phyloP scores from a whole-genome alignment of 2,888 invertebrate species.

The Agrotis ipsilon region DNA sequence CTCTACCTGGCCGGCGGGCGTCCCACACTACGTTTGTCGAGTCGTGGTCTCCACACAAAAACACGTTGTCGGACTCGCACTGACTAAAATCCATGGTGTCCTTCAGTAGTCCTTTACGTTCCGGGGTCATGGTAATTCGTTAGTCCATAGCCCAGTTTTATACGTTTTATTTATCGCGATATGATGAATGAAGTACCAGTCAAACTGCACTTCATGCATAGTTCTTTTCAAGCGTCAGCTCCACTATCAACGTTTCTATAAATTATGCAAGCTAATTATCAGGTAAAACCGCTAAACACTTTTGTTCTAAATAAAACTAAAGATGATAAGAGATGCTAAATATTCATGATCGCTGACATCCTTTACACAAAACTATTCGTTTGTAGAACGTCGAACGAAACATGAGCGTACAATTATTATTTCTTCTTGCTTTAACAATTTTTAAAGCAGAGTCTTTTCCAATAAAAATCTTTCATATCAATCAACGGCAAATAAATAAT shows the following conservation, averaged over 20 bases:
- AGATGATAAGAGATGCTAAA: slow-evolving; percentile 34
- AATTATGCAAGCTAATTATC: slow-evolving; percentile 48
- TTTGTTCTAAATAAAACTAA: slow-evolving; percentile 28
- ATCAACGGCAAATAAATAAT: slow-evolving; percentile 36
- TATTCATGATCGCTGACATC: slow-evolving; percentile 35
- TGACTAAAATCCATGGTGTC: no score
- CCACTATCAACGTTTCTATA: slow-evolving; percentile 3
- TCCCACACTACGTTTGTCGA: no score
- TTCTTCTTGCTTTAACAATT: slow-evolving; percentile 13
- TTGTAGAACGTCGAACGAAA: slow-evolving; percentile 5
- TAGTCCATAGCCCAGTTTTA: no score
- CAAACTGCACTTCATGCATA: background rate
- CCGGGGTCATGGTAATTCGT: no score
- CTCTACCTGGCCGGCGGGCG: no score
- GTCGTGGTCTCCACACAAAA: no score
- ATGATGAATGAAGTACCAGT: background rate
- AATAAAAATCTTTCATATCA: slow-evolving; percentile 20
- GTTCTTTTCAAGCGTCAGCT: background rate
- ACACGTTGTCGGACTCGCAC: no score
- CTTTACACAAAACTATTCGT: slow-evolving; percentile 9
- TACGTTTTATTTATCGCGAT: no score
- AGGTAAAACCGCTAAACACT: slow-evolving; percentile 38
- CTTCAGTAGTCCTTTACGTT: no score
- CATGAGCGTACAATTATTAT: slow-evolving; percentile 24
- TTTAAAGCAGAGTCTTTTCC: slow-evolving; percentile 22